phyloP scores from a whole-genome alignment of 2,888 invertebrate genomes.

The Malacosoma neustria region DNA sequence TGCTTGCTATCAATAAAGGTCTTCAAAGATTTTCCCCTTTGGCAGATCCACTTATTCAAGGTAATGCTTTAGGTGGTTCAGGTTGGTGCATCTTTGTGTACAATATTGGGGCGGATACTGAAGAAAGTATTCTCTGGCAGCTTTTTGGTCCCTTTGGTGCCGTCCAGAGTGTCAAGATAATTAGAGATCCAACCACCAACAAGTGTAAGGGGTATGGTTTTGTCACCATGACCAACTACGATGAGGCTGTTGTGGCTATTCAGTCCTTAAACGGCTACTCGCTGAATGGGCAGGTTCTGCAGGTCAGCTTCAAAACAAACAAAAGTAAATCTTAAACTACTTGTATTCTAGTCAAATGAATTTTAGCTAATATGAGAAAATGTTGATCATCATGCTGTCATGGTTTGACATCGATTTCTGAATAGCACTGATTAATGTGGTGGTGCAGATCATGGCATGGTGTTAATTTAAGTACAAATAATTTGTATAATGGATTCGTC shows the following conservation, averaged over 20 bases:
- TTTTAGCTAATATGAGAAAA: conserved; percentile 70
- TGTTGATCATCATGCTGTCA: conserved; percentile 70
- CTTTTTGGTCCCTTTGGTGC: conserved; percentile 98
- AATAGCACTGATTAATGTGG: conserved; percentile 40
- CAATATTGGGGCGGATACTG: conserved; percentile 93
- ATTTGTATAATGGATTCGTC: conserved; percentile 20
- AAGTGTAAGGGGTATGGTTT: conserved; percentile 99
- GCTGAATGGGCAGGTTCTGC: conserved; percentile 94
- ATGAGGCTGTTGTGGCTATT: conserved; percentile 96
- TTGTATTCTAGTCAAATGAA: conserved; percentile 68
- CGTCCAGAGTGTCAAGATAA: conserved; percentile 97
- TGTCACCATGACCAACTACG: conserved; percentile 98
- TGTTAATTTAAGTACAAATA: conserved; percentile 50
- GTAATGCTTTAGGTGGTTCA: conserved; percentile 89
- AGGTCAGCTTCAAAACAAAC: conserved; percentile 98
- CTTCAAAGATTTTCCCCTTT: conserved; percentile 89
- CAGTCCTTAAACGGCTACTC: conserved; percentile 97
- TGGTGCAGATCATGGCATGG: conserved; percentile 53
- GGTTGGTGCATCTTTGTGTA: conserved; percentile 96
- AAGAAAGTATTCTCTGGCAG: conserved; percentile 94
- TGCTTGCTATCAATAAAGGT: conserved; percentile 90
- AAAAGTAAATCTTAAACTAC: conserved; percentile 82
- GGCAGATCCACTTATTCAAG: conserved; percentile 88
- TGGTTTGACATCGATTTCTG: conserved; percentile 56
- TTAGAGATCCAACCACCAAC: conserved; percentile 95